Evolutionary conservation across 2,113 vertebrate genomes (phyloP), one percentile per base, ranked within the genome.

Genomic region (Hippocampus comes): DNA sequence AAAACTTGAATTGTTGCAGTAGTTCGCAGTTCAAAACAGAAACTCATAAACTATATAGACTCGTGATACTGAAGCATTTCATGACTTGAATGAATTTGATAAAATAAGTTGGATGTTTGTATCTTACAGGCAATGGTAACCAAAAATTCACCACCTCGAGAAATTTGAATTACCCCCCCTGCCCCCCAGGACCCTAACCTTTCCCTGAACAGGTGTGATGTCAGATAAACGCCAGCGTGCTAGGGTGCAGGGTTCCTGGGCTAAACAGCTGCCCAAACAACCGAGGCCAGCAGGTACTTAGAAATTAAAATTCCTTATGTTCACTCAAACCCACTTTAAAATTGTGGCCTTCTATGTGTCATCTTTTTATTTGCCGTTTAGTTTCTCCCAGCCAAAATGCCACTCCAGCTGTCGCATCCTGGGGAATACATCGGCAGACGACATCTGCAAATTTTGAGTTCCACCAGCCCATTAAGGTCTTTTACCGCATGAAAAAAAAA

Each of bases 211-310:
- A 77, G 73, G 51, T 68, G 70, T 67, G 61, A 97, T 97, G 97
- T 89, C 93, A 2, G 93, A 95, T 74, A 91, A 95, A 82, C 92
- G 96, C 68, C 93, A 81, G 72, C 92, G 91, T 76, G 91, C 92
- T 27, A 91, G 96, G 41, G 95, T 97, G 74, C 97, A 98, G 90
- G 97, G 96, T 27, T 95, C 90, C 68, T 98, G 96, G 97, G 95
- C 97, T 21, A 89, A 91, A 68, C 86, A 68, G 27, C 12, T 66
- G 4, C 90, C 88, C 59, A 93, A 82, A 76, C 82, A 73, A 70
- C 25, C 89, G 78, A 74, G 82, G 87, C 87, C 88, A 86, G 77
- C 88, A 88, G 92, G 94, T 91, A n/a, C 60, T 9, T 6, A 38
- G 5, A 38, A 38, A 38, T 51, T 34, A 41, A 38, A 12, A 17